phyloP scores from a whole-genome alignment of 1,140 invertebrate species.

The Araneus ventricosus region DNA sequence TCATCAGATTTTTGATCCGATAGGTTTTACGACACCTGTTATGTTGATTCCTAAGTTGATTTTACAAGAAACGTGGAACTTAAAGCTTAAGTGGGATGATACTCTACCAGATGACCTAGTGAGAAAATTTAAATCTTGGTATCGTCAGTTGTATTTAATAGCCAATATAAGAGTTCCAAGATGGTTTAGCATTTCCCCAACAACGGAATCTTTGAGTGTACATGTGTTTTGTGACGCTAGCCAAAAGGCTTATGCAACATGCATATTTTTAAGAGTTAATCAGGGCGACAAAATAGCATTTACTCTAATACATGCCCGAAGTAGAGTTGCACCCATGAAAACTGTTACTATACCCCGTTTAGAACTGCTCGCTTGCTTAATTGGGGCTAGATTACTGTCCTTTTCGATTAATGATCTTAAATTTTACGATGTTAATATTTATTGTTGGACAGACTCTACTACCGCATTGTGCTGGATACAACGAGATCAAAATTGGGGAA shows the following conservation, averaged over 20 bases:
- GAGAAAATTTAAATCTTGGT: constrained; percentile 42
- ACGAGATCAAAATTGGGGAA: constrained; percentile 3
- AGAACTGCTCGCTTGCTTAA: constrained; percentile 35
- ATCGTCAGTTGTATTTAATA: not conserved
- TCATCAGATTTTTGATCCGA: constrained; percentile 30
- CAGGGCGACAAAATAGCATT: not conserved
- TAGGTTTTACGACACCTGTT: constrained; percentile 22
- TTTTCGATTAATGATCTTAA: constrained; percentile 24
- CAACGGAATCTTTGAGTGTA: not conserved
- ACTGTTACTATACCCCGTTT: constrained; percentile 16
- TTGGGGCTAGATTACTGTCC: not conserved
- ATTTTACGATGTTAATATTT: not conserved
- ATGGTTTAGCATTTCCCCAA: not conserved
- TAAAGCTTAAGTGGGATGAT: constrained; percentile 57
- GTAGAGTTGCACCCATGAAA: constrained; percentile 38
- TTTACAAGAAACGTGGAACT: constrained; percentile 45
- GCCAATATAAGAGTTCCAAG: constrained; percentile 33
- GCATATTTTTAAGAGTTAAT: constrained; percentile 35
- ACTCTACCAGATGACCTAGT: constrained; percentile 19
- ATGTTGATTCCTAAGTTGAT: constrained; percentile 44
- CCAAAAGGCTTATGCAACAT: constrained; percentile 28
- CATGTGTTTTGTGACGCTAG: constrained; percentile 53
- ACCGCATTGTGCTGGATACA: constrained; percentile 24
- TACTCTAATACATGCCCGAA: constrained; percentile 49
- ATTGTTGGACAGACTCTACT: constrained; percentile 62